phyloP scores from a whole-genome alignment of 64 coral and sea anemone species.

The Dendronephthya gigantea region DNA sequence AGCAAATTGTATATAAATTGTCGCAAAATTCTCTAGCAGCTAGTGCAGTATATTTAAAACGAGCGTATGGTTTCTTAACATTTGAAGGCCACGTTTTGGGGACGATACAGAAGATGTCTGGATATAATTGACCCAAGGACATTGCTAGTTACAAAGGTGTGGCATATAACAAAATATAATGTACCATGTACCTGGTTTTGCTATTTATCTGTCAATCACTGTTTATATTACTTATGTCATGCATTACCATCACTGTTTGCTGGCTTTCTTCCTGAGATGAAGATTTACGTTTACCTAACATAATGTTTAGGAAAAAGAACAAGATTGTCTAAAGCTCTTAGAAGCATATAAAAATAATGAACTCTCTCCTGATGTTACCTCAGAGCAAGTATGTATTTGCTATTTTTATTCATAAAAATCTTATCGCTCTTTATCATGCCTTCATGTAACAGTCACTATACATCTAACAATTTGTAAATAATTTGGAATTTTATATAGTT shows the following conservation, averaged over 20 bases:
- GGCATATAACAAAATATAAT: neutral
- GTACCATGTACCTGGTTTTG: too few species aligned
- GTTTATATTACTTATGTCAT: too few species aligned
- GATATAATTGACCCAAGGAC: constrained; percentile 63
- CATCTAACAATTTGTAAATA: neutral
- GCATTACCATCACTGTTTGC: too few species aligned
- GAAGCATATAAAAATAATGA: constrained; percentile 39
- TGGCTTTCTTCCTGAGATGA: neutral
- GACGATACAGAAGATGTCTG: constrained; percentile 46
- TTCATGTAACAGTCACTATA: neutral
- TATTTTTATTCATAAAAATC: neutral
- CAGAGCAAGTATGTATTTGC: constrained; percentile 5
- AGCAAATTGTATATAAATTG: neutral
- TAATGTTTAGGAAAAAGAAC: constrained; percentile 38
- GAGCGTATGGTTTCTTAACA: neutral
- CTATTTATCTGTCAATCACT: neutral
- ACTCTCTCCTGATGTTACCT: constrained; percentile 11
- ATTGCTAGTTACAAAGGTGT: constrained; percentile 46
- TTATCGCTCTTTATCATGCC: neutral
- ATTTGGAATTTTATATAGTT: constrained; percentile 43
- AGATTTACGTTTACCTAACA: neutral
- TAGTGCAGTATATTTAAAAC: neutral
- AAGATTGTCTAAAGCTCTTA: constrained; percentile 44
- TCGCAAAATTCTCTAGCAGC: too few species aligned
- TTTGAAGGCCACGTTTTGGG: constrained; percentile 39